These are phyloP conservation scores for Danio tinwini DNA, from an alignment of 2,797 vertebrate genomes.

Conservation along the genomic window DNA sequence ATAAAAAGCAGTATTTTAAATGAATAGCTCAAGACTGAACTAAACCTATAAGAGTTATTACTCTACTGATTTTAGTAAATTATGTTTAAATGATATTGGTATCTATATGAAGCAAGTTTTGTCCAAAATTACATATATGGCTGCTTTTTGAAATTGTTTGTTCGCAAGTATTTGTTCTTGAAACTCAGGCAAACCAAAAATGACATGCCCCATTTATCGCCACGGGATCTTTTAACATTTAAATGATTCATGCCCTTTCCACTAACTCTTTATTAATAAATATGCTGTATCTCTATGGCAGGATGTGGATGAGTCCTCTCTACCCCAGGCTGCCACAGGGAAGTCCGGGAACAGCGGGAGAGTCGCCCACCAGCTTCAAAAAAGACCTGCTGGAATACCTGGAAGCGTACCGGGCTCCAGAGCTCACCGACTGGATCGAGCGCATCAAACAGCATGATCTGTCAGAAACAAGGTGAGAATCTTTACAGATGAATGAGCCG, in stretches of 20 bases:
- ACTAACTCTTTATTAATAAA: slow-evolving; percentile 11
- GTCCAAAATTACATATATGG: neutral
- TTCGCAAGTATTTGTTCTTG: neutral
- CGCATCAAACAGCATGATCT: slow-evolving; percentile 89
- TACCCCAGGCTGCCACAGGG: slow-evolving; percentile 85
- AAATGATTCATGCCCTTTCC: neutral
- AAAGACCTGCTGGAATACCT: slow-evolving; percentile 91
- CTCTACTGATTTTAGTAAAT: neutral
- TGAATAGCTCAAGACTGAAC: neutral
- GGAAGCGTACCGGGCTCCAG: slow-evolving; percentile 81
- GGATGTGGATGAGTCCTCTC: slow-evolving; percentile 95
- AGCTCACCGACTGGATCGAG: slow-evolving; percentile 89
- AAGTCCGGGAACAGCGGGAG: slow-evolving; percentile 78
- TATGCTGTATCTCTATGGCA: slow-evolving; percentile 62
- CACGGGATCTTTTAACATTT: slow-evolving; percentile 5
- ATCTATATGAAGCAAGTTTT: neutral
- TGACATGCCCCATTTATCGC: neutral
- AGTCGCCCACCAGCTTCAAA: slow-evolving; percentile 92
- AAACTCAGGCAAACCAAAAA: neutral
- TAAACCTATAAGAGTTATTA: neutral
- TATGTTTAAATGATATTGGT: neutral
- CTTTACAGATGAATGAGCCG: neutral
- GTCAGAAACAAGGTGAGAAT: slow-evolving; percentile 84
- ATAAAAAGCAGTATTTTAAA: neutral
- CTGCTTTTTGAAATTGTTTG: neutral